Conservation (phyloP, 2,888 invertebrate species). For the Hirtodrosophila histrioides region DNA sequence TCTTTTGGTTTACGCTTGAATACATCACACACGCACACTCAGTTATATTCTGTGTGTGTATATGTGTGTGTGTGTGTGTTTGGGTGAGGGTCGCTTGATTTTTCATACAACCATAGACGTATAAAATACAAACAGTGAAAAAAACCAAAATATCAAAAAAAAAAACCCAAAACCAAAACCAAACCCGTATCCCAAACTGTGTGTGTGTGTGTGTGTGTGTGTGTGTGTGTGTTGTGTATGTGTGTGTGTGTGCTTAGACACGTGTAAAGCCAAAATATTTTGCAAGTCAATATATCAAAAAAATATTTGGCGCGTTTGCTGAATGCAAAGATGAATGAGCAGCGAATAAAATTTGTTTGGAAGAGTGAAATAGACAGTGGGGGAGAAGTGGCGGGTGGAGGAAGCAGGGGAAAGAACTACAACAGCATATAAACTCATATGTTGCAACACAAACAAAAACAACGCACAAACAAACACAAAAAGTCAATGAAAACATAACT, state of each 20-base stretch:
- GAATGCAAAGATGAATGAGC: constrained; percentile 69
- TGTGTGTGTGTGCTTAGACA: constrained; percentile 51
- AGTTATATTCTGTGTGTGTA: not conserved
- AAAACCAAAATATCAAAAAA: constrained; percentile 13
- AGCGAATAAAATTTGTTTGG: constrained; percentile 35
- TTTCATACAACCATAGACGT: constrained; percentile 44
- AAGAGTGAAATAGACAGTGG: constrained; percentile 8
- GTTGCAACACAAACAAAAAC: constrained; percentile 32
- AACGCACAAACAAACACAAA: constrained; percentile 18
- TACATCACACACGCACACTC: constrained; percentile 44
- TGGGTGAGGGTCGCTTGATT: constrained; percentile 46
- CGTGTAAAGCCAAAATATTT: constrained; percentile 76
- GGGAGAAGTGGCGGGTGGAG: not conserved
- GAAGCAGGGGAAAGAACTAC: not conserved
- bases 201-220: constrained; percentile 5
- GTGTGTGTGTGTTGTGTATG: constrained; percentile 40
- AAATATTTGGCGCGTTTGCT: constrained; percentile 65
- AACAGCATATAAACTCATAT: constrained; percentile 33
- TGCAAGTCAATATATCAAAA: constrained; percentile 77
- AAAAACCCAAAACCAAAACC: constrained; percentile 27
- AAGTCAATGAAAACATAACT: constrained; percentile 20
- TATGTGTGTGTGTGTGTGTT: constrained; percentile 21
- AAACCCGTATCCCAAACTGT: constrained; percentile 33
- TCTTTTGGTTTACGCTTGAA: constrained; percentile 75
- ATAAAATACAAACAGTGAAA: constrained; percentile 57